Base-by-base conservation (phyloP, 2,888 invertebrate species). In the Caenorhabditis japonica region DNA sequence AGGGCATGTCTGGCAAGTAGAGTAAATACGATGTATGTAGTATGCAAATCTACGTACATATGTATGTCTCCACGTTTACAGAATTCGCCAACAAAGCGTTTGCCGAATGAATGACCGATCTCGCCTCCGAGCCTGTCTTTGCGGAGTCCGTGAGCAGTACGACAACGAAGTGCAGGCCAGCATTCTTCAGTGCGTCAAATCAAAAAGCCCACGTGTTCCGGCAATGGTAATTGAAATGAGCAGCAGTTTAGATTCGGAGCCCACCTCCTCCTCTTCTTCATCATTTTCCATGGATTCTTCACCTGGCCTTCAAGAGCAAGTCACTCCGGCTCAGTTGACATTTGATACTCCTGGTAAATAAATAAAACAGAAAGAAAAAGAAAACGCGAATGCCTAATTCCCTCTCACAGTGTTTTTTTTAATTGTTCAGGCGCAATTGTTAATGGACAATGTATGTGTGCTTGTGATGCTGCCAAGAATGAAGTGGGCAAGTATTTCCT, bases 371-470 rank as follows among this genome's bases (percentile, higher is more conserved):
- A 19, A 52, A 13, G 17, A 52, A 52, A 34, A 23, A 52, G n/a
- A n/a, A n/a, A n/a, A n/a, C n/a, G n/a, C n/a, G n/a, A n/a, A n/a
- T n/a, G n/a, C n/a, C n/a, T n/a, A n/a, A n/a, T n/a, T n/a, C n/a
- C n/a, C n/a, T n/a, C n/a, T n/a, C n/a, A n/a, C n/a, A n/a, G n/a
- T n/a, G n/a, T n/a, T n/a, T n/a, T n/a, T n/a, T n/a, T n/a, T n/a
- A 23, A 21, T 49, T 12, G 47, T 64, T 17, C 49, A 83, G 84
- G 84, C 1, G 77, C 77, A 8, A 49, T 82, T 19, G 61, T 84
- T 12, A 84, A 85, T 69, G 85, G 85, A 3, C 84, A 85, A 74
- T 85, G 85, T 64, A 75, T 84, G 66, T 85, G 85, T 70, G 71
- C 84, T 17, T 85, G 84, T 61, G 69, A 58, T 21, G 33, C 44